phyloP scores from a whole-genome alignment of 2,113 vertebrate species.

The Cepphus grylle region DNA sequence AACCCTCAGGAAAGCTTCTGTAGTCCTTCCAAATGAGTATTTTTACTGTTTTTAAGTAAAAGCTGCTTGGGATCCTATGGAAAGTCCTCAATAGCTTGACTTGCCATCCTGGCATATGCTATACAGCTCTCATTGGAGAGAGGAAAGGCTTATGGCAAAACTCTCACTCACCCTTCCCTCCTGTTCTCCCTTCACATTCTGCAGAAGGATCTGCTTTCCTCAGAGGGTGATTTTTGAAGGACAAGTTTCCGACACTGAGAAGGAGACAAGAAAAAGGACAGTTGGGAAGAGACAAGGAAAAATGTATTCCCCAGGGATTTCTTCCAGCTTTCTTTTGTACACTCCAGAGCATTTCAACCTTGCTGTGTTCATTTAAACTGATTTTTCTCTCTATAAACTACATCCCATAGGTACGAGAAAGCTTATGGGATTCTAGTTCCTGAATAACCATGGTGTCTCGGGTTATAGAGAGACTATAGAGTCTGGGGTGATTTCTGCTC shows the following conservation, averaged over 20 bases:
- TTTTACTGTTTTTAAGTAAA: slow-evolving; percentile 4
- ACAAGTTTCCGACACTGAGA: neutral
- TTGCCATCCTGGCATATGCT: neutral
- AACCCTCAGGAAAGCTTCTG: neutral
- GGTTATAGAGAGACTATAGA: neutral
- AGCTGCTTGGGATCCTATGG: neutral
- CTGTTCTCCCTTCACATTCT: neutral
- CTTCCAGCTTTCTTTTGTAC: neutral
- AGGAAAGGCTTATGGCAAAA: neutral
- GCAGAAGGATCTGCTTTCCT: slow-evolving; percentile 9
- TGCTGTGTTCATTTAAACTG: neutral
- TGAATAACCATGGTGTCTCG: neutral
- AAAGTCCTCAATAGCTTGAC: neutral
- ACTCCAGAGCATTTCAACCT: neutral
- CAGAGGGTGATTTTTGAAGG: slow-evolving; percentile 9
- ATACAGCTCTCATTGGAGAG: neutral
- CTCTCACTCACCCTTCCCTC: neutral
- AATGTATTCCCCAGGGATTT: neutral
- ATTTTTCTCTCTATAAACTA: neutral
- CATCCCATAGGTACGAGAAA: neutral
- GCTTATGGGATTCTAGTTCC: neutral
- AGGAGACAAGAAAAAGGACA: neutral
- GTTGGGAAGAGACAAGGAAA: neutral
- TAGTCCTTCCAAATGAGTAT: neutral
- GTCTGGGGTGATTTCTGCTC: neutral